These are phyloP conservation scores for Halocynthia aurantium DNA, from an alignment of 23 tunicate genomes.

Conservation along the genomic window DNA sequence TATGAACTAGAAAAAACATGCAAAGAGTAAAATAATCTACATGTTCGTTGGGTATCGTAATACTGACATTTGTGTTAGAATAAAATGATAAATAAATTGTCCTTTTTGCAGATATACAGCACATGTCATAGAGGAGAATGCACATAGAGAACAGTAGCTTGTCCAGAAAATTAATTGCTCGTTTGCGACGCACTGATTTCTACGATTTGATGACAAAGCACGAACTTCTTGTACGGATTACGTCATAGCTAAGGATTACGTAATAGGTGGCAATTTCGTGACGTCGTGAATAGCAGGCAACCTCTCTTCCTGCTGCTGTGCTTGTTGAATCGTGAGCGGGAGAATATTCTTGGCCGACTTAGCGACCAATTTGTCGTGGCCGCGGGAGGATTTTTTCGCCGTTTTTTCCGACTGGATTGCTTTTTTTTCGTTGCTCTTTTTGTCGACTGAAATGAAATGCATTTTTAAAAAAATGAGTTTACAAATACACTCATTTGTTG, in stretches of 20 bases:
- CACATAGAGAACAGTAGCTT: no score
- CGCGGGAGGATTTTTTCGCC: conserved; percentile 1
- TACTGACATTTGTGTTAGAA: no score
- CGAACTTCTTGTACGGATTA: neutral
- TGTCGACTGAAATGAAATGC: conserved; percentile 19
- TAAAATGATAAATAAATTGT: no score
- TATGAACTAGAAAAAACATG: no score
- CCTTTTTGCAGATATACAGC: no score
- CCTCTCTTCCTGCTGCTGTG: neutral
- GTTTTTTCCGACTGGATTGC: conserved; percentile 10
- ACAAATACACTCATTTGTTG: neutral
- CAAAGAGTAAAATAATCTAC: no score
- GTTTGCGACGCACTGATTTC: no score
- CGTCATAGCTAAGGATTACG: conserved; percentile 3
- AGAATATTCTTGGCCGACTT: conserved; percentile 12
- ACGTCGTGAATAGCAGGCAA: neutral
- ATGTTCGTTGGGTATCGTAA: no score
- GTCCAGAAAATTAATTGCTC: no score
- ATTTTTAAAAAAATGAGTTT: neutral
- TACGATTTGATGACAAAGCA: no score
- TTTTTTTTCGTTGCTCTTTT: conserved; percentile 7
- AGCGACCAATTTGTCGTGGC: neutral
- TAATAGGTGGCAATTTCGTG: conserved; percentile 15
- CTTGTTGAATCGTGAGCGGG: conserved; percentile 6
- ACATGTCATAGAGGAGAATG: no score